A percentile compares a stretch with the other conserved stretches of the same genome.
phyloP scores from a whole-genome alignment of 2,888 invertebrate genomes.

The Lydus trimaculatus region DNA sequence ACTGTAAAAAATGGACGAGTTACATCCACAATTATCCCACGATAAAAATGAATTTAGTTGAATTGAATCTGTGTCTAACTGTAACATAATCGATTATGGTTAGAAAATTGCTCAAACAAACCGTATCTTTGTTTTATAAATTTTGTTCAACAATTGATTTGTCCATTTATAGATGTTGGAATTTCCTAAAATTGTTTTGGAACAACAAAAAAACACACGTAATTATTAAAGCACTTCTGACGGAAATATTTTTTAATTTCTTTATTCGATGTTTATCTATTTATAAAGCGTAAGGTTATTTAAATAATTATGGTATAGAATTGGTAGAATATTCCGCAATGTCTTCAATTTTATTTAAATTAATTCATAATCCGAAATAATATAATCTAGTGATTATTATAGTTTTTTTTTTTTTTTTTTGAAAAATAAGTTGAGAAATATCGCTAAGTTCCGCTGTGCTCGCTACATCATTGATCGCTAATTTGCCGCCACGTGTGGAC shows the following conservation, averaged over 20 bases:
- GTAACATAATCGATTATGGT: background rate
- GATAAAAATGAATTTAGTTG: background rate
- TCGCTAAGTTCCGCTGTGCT: background rate
- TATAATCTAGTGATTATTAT: constrained; percentile 17
- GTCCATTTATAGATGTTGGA: background rate
- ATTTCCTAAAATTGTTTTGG: too few relatives aligned
- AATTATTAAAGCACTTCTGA: background rate
- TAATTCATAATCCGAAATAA: constrained; percentile 16
- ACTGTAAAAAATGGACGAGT: background rate
- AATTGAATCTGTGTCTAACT: background rate
- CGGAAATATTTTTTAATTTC: constrained; percentile 24
- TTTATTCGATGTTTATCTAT: constrained; percentile 29
- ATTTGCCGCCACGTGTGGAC: constrained; percentile 9
- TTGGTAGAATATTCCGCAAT: constrained; percentile 6
- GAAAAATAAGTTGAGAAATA: background rate
- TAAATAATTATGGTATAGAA: constrained; percentile 26
- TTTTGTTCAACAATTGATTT: background rate
- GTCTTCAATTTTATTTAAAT: constrained; percentile 20
- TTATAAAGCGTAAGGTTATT: constrained; percentile 29
- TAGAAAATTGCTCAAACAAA: background rate
- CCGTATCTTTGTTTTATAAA: constrained; percentile 5
- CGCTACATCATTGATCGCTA: constrained; percentile 23
- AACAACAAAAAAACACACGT: background rate
- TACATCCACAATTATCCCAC: background rate
- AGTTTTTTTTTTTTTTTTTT: background rate